phyloP scores from a whole-genome alignment of 2,113 vertebrate genomes.

The Gnathonemus echidnorhynchus region DNA sequence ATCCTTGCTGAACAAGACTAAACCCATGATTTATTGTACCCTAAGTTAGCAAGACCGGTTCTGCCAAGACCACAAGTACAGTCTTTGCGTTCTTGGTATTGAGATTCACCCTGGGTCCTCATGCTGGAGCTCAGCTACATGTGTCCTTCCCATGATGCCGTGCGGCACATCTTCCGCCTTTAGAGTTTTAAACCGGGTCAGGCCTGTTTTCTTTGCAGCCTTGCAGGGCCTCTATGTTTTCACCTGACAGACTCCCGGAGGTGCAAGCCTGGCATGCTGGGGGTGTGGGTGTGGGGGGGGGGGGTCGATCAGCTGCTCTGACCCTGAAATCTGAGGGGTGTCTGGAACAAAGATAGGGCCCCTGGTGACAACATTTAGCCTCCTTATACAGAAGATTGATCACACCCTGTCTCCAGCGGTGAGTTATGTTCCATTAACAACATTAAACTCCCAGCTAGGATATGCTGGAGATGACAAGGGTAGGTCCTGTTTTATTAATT shows the following conservation, averaged over 20 bases:
- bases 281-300: not conserved
- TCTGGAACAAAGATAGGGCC: not conserved
- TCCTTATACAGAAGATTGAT: conserved; percentile 40
- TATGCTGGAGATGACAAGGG: conserved; percentile 22
- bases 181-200: not conserved
- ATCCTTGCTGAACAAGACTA: too few species aligned
- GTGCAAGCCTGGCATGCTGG: not conserved
- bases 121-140: not conserved
- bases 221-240: not conserved
- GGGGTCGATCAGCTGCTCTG: not conserved
- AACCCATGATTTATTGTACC: too few species aligned
- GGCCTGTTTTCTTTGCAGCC: not conserved
- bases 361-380: conserved; percentile 21
- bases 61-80: too few species aligned
- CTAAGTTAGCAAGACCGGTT: too few species aligned
- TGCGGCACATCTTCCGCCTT: not conserved
- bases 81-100: too few species aligned
- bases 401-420: conserved; percentile 22
- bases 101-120: not conserved
- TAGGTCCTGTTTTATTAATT: conserved; percentile 18
- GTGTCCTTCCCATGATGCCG: not conserved
- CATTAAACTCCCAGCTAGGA: conserved; percentile 30
- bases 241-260: not conserved
- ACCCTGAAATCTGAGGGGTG: not conserved
- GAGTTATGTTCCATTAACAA: conserved; percentile 32